These are phyloP conservation scores for Aix galericulata DNA, from an alignment of 2,113 vertebrate genomes.

Conservation along the genomic window DNA sequence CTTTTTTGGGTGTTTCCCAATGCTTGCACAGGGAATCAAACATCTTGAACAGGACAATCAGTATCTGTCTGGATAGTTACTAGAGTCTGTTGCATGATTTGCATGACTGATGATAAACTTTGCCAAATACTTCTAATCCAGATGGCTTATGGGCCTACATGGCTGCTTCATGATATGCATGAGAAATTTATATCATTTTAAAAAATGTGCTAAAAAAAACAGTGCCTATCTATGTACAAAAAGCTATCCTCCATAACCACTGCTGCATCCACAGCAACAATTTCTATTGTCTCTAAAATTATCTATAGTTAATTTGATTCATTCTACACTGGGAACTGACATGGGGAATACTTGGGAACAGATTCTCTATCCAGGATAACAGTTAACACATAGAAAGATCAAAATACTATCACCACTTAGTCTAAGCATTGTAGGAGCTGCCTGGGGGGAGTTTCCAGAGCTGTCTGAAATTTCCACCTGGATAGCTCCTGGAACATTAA, in stretches of 20 bases:
- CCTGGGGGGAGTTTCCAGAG: background rate
- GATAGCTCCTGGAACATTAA: background rate
- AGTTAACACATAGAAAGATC: background rate
- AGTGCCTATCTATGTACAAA: fast-evolving
- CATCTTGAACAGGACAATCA: background rate
- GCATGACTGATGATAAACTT: background rate
- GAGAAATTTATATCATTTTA: background rate
- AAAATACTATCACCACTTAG: background rate
- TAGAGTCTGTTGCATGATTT: background rate
- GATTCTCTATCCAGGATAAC: background rate
- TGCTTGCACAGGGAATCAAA: background rate
- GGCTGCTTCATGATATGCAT: background rate
- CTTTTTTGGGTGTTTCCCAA: background rate
- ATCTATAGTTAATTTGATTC: background rate
- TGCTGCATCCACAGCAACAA: background rate
- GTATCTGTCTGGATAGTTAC: background rate
- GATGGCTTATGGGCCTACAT: background rate
- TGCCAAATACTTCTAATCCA: background rate
- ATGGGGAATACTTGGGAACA: background rate
- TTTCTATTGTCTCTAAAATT: background rate
- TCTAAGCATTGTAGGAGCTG: background rate
- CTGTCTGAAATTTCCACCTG: background rate
- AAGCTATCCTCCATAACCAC: fast-evolving
- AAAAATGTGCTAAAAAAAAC: background rate
- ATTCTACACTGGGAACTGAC: background rate